Conservation (phyloP, 1,140 invertebrate species). For the Drusus annulatus region DNA sequence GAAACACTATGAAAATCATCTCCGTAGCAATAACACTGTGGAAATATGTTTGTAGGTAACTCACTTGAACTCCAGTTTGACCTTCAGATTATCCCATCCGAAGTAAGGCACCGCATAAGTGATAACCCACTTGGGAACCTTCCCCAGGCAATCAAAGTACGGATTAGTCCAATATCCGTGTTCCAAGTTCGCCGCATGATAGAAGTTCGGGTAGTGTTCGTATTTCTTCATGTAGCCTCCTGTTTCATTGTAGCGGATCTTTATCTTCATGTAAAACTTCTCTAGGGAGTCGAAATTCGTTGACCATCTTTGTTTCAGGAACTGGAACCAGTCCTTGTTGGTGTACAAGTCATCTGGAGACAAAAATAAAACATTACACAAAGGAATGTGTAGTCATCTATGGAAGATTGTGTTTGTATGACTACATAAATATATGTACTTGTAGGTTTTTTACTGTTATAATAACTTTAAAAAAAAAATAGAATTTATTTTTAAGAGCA, state of each 20-base stretch:
- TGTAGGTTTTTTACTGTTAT: no score
- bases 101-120: slow-evolving; percentile 98
- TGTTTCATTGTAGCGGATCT: slow-evolving; percentile 90
- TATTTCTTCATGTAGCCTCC: slow-evolving; percentile 87
- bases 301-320: slow-evolving; percentile 93
- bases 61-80: slow-evolving; percentile 95
- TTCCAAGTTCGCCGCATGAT: slow-evolving; percentile 87
- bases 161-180: slow-evolving; percentile 96
- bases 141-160: slow-evolving; percentile 95
- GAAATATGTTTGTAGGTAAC: slow-evolving; percentile 63
- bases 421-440: no score
- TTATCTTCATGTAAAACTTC: slow-evolving; percentile 94
- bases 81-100: slow-evolving; percentile 94
- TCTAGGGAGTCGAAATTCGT: slow-evolving; percentile 94
- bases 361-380: slow-evolving; percentile 14
- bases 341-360: slow-evolving; percentile 83
- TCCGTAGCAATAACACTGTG: background rate
- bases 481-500: no score
- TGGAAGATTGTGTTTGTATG: no score
- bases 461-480: no score
- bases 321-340: slow-evolving; percentile 89
- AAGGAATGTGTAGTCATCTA: no score
- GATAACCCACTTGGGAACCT: slow-evolving; percentile 94
- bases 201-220: slow-evolving; percentile 92
- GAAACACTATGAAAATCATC: no score